Base-by-base conservation (phyloP, 1,140 invertebrate genomes). In the Eurosta solidaginis region DNA sequence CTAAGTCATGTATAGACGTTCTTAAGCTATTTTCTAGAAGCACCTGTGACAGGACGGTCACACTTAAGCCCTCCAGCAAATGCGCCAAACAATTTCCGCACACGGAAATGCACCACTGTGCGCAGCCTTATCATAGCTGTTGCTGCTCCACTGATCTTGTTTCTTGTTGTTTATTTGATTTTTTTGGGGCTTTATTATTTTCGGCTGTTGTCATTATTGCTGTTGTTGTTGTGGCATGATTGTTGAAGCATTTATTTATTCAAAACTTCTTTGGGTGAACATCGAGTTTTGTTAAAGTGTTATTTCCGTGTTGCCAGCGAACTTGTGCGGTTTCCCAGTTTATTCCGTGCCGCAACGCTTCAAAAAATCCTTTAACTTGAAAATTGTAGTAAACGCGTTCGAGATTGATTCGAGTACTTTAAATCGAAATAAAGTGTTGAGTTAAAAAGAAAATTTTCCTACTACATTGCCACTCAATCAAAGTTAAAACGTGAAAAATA, bases 141-240 rank as follows among this genome's bases (percentile, higher is more conserved):
- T 68, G 59, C 59, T 68, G 59, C 59, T 68, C 45, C 33, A 68
- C 40, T 68, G 59, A 68, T 68, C 59, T 68, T 68, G n/a, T 52
- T 52, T n/a, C 4, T 68, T 68, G 14, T 68, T 68, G 40, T 68
- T 68, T 68, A 68, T 68, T 29, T 36, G n/a, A 17, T 3, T 47
- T 14, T n/a, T 4, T 47, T 14, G 14, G 12, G 14, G n/a, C 14
- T 3, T 9, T n/a, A 49, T 49, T 9, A 14, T 27, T 1, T 40
- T 68, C 40, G n/a, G n/a, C n/a, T 40, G 10, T 68, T 17, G 7
- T 40, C 17, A 40, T 12, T 54, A 25, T 25, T 1, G 17, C 12
- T 20, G 1, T n/a, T 36, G 29, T 68, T 68, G 29, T 68, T 68
- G 29, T 68, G 20, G 1, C 25, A 20, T 17, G 29, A 9, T 29